A percentile compares a stretch with the other conserved stretches of the same genome.
Evolutionary conservation across 23 tunicate species (phyloP).

Genomic region (Halocynthia aurantium): DNA sequence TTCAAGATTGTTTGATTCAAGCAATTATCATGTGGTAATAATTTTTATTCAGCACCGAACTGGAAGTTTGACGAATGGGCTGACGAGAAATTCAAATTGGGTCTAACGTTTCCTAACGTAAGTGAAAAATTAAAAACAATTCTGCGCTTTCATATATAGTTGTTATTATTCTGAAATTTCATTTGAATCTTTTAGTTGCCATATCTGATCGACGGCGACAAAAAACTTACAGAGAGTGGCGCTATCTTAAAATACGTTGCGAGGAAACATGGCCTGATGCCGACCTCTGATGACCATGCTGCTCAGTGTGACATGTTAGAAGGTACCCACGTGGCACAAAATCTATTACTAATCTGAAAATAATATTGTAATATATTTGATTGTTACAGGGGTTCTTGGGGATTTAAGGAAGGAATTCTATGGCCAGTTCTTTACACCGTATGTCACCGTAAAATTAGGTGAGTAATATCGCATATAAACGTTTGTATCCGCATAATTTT

Average conservation of each 20-base stretch:
- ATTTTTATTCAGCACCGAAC: slow-evolving; percentile 3
- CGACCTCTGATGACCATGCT: background rate
- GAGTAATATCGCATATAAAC: too few species aligned
- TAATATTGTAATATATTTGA: background rate
- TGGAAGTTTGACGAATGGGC: background rate
- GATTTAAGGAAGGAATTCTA: background rate
- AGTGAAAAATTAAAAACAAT: background rate
- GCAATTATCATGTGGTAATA: background rate
- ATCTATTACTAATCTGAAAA: background rate
- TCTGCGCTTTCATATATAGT: too few species aligned
- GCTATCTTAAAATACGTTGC: slow-evolving; percentile 3
- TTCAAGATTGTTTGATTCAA: background rate
- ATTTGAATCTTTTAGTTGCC: slow-evolving; percentile 1
- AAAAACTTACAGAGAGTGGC: background rate
- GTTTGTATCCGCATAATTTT: too few species aligned
- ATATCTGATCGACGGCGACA: slow-evolving; percentile 4
- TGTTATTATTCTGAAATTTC: background rate
- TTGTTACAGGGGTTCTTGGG: slow-evolving; percentile 2
- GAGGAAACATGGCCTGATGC: slow-evolving; percentile 16
- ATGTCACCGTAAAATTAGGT: background rate
- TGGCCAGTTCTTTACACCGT: slow-evolving; percentile 5
- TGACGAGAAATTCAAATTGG: slow-evolving; percentile 2
- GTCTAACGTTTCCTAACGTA: slow-evolving; percentile 19
- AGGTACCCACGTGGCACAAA: background rate
- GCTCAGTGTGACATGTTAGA: slow-evolving; percentile 6